Conservation (phyloP, 1,140 invertebrate genomes). For the Danaus plexippus region DNA sequence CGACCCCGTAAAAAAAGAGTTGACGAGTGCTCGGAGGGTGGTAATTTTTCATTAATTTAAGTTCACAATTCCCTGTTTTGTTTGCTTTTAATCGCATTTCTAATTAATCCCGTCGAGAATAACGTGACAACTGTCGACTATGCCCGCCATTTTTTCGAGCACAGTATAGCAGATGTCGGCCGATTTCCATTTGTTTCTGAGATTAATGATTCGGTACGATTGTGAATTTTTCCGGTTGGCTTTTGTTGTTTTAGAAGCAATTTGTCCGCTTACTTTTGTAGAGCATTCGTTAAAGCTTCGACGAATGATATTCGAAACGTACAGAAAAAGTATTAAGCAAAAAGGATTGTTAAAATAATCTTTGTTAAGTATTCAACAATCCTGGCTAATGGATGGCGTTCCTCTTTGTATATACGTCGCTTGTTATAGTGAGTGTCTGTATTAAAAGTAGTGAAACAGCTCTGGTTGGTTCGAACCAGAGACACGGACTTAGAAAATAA, state of each 20-base stretch:
- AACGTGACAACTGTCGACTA: conserved; percentile 72
- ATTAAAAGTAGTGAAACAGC: no score
- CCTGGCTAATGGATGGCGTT: conserved; percentile 19
- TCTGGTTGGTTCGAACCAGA: no score
- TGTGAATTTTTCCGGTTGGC: conserved; percentile 71
- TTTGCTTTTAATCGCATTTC: conserved; percentile 73
- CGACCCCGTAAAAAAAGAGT: conserved; percentile 70
- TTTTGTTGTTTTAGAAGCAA: conserved; percentile 72
- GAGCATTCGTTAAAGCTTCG: conserved; percentile 64
- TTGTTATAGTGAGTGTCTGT: no score
- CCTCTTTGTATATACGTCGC: no score
- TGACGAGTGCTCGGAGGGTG: conserved; percentile 69
- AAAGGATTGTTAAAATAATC: conserved; percentile 33
- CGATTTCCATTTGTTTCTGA: conserved; percentile 72
- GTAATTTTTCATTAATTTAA: conserved; percentile 73
- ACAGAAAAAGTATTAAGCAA: conserved; percentile 42
- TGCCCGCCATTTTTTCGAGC: conserved; percentile 64
- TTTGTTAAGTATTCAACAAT: conserved; percentile 25
- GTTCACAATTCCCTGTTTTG: conserved; percentile 72
- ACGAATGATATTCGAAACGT: conserved; percentile 58
- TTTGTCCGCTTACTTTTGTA: conserved; percentile 70
- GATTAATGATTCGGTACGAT: conserved; percentile 71
- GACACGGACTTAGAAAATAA: no score
- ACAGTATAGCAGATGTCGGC: conserved; percentile 69
- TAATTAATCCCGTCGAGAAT: conserved; percentile 72